Evolutionary conservation across 35 echinoderm and acorn worm species (phyloP).

Genomic region (Ophioderma brevispina): DNA sequence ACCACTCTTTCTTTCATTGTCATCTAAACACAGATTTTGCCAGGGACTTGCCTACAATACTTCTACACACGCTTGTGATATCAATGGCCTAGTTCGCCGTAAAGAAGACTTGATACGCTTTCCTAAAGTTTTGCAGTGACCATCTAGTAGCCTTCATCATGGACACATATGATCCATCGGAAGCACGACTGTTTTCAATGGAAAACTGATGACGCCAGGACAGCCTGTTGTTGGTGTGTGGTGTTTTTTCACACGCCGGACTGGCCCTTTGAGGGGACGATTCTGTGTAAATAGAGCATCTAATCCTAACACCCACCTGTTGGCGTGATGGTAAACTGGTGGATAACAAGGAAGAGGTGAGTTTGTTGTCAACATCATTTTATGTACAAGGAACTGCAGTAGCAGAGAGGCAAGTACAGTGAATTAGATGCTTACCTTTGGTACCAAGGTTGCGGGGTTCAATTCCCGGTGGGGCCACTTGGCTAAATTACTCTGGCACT

Average conservation of each 20-base stretch:
- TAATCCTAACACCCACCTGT: not conserved
- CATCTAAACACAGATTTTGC: not conserved
- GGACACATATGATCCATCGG: slow-evolving; percentile 18
- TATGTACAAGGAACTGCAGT: too few relatives aligned
- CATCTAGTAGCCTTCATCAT: not conserved
- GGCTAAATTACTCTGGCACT: too few relatives aligned
- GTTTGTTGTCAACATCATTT: not conserved
- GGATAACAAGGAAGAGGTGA: slow-evolving; percentile 11
- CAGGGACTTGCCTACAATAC: not conserved
- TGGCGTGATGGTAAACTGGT: slow-evolving; percentile 5
- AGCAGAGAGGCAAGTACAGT: too few relatives aligned
- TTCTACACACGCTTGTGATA: not conserved
- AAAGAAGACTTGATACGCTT: not conserved
- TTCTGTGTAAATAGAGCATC: not conserved
- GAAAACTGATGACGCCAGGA: not conserved
- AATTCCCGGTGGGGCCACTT: too few relatives aligned
- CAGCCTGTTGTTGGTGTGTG: slow-evolving; percentile 34
- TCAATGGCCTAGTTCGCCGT: slow-evolving; percentile 4
- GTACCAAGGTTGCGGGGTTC: too few relatives aligned
- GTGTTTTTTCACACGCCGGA: slow-evolving; percentile 26
- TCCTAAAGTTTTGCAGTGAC: not conserved
- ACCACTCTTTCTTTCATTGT: not conserved
- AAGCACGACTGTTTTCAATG: slow-evolving; percentile 20
- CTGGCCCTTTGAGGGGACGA: not conserved
- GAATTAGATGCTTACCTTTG: too few relatives aligned